Conservation (phyloP, 2,113 vertebrate species). For the Strix uralensis region DNA sequence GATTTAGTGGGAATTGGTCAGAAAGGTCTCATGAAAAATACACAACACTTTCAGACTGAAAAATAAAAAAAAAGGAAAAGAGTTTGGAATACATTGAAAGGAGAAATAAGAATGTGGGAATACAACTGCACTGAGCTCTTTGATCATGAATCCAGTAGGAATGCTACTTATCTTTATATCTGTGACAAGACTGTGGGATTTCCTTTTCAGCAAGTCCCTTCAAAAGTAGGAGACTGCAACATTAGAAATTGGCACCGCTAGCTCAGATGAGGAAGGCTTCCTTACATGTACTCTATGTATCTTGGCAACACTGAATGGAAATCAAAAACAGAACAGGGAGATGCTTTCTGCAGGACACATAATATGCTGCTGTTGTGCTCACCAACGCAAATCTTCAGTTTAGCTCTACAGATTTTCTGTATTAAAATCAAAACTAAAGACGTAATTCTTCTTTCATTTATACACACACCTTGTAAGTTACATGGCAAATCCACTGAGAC, state of each 20-base stretch:
- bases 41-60: conserved; percentile 56
- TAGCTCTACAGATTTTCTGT: not conserved
- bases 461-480: not conserved
- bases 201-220: not conserved
- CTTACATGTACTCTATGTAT: not conserved
- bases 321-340: not conserved
- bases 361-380: not conserved
- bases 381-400: not conserved
- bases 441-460: not conserved
- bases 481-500: not conserved
- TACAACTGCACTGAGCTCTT: conserved; percentile 43
- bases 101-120: conserved; percentile 55
- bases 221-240: not conserved
- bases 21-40: conserved; percentile 61
- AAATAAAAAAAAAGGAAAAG: conserved; percentile 40
- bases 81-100: conserved; percentile 73
- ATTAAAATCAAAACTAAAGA: not conserved
- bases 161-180: conserved; percentile 66
- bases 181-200: conserved; percentile 22
- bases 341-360: not conserved
- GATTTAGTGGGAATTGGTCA: conserved; percentile 71
- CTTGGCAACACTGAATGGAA: not conserved
- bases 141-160: conserved; percentile 63
- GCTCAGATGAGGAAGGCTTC: not conserved
- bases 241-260: not conserved